Evolutionary conservation across 2,888 invertebrate species (phyloP).

Genomic region (Rhamnusium bicolor): DNA sequence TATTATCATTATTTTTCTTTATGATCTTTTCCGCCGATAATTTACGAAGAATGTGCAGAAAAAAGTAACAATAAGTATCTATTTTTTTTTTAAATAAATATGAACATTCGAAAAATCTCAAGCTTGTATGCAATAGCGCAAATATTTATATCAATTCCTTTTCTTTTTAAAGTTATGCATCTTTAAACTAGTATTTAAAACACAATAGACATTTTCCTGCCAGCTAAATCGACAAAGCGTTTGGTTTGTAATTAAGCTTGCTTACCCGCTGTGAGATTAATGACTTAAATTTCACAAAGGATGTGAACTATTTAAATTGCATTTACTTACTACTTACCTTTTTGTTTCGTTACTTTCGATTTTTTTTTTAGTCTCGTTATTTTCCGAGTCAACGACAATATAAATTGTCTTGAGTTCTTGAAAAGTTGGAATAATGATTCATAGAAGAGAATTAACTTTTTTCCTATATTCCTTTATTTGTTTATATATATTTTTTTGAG

Average conservation of each 20-base stretch:
- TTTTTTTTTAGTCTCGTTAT: not conserved
- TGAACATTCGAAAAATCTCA: too few species aligned
- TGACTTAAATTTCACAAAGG: slow-evolving; percentile 12
- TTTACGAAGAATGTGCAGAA: too few species aligned
- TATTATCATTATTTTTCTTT: too few species aligned
- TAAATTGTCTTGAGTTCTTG: not conserved
- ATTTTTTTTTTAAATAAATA: too few species aligned
- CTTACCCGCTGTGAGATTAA: slow-evolving; percentile 1
- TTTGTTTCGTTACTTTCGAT: not conserved
- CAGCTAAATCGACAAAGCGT: not conserved
- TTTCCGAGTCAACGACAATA: not conserved
- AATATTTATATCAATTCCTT: too few species aligned
- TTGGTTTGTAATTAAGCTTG: slow-evolving; percentile 12
- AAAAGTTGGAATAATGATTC: not conserved
- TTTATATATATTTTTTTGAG: too few species aligned
- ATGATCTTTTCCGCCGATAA: too few species aligned
- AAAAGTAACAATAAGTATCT: too few species aligned
- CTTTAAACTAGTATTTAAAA: not conserved
- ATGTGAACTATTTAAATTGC: slow-evolving; percentile 16
- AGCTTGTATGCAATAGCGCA: too few species aligned
- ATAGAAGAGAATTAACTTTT: not conserved
- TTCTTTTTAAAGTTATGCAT: not conserved
- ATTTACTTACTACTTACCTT: slow-evolving; percentile 3
- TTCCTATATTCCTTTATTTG: not conserved
- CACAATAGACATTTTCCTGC: not conserved